Conservation (phyloP, 1,140 invertebrate species). For the Rhagoletis zephyria region DNA sequence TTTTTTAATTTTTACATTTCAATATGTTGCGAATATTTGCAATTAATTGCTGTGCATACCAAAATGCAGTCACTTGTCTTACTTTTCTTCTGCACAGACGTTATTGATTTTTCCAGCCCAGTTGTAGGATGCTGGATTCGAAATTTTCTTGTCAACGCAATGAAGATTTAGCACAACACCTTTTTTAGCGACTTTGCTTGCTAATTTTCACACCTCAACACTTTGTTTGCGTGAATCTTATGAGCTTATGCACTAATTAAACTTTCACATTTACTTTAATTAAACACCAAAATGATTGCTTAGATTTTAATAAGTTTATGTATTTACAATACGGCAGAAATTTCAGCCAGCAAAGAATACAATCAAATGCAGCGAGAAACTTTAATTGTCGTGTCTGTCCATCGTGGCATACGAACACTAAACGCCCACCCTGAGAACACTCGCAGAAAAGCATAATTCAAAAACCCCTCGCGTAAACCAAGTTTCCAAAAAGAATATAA, state of each 20-base stretch:
- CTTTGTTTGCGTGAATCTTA: neutral
- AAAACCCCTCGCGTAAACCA: neutral
- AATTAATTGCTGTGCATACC: neutral
- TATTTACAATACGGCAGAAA: neutral
- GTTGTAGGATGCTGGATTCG: neutral
- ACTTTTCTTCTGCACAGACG: neutral
- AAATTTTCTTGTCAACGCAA: neutral
- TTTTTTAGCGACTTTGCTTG: neutral
- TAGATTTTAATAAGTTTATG: neutral
- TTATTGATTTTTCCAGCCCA: conserved; percentile 37
- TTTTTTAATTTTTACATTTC: too few species aligned
- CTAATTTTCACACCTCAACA: neutral
- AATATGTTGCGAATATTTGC: neutral
- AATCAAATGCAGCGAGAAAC: neutral
- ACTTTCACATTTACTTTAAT: neutral
- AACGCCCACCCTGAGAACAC: conserved; percentile 27
- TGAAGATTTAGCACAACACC: neutral
- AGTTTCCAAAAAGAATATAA: neutral
- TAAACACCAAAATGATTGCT: neutral
- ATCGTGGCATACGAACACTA: neutral
- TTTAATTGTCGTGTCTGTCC: neutral
- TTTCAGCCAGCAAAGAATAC: neutral
- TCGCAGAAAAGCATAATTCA: neutral
- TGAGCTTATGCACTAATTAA: neutral
- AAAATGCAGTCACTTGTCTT: neutral